These are phyloP conservation scores for Nomada lathburiana DNA, from an alignment of 2,888 invertebrate genomes.

Conservation along the genomic window DNA sequence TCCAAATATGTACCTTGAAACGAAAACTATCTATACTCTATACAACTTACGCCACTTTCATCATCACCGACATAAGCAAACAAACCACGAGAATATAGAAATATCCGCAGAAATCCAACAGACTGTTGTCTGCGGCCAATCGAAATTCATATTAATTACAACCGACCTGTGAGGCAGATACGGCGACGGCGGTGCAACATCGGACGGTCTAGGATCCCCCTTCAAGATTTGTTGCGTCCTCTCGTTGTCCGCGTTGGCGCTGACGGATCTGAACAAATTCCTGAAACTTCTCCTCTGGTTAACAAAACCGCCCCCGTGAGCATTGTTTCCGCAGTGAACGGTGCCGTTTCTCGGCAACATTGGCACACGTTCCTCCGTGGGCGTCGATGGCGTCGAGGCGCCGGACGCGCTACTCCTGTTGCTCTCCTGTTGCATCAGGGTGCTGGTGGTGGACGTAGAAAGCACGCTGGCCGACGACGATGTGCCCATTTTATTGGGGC, in stretches of 20 bases:
- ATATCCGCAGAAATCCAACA: too few relatives aligned
- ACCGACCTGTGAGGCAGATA: slow-evolving; percentile 78
- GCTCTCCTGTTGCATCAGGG: slow-evolving; percentile 67
- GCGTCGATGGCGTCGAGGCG: slow-evolving; percentile 71
- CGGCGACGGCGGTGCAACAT: slow-evolving; percentile 87
- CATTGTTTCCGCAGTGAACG: slow-evolving; percentile 25
- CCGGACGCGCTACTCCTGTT: slow-evolving; percentile 68
- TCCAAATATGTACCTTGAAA: too few relatives aligned
- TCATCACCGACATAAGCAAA: too few relatives aligned
- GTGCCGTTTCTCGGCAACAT: slow-evolving; percentile 67
- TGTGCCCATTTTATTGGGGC: slow-evolving; percentile 74
- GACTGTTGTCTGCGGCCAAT: too few relatives aligned
- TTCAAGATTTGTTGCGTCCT: slow-evolving; percentile 88
- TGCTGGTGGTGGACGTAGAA: slow-evolving; percentile 73
- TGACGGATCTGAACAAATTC: slow-evolving; percentile 88
- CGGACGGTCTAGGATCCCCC: slow-evolving; percentile 90
- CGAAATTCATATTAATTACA: too few relatives aligned
- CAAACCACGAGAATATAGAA: too few relatives aligned
- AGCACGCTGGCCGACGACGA: slow-evolving; percentile 74
- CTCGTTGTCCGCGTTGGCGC: slow-evolving; percentile 87
- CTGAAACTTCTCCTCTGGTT: slow-evolving; percentile 85
- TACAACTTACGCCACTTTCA: too few relatives aligned
- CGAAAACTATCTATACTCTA: too few relatives aligned
- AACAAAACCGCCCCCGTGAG: slow-evolving; percentile 42
- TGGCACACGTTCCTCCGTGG: slow-evolving; percentile 73